Percentiles rank a stretch among this genome's conserved stretches.
Evolutionary conservation across 2,888 invertebrate species (phyloP).

Genomic region (Pseudanteris insignis): DNA sequence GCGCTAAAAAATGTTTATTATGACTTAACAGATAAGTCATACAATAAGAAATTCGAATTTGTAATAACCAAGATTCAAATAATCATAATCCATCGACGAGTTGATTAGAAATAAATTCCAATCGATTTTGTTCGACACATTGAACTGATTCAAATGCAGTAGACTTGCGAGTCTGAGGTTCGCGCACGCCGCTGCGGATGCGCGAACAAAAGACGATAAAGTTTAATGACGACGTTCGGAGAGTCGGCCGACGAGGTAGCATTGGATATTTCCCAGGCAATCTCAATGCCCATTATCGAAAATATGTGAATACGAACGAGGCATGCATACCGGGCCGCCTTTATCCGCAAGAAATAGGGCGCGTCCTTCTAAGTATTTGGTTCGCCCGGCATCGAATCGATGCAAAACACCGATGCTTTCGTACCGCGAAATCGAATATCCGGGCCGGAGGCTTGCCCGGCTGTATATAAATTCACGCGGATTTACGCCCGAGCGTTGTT

Average conservation of each 20-base stretch:
- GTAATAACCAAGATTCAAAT: no score
- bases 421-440: slow-evolving; percentile 43
- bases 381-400: slow-evolving; percentile 44
- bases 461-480: slow-evolving; percentile 37
- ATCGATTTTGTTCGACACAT: no score
- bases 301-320: slow-evolving; percentile 22
- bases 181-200: not conserved
- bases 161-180: not conserved
- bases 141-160: no score
- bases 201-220: slow-evolving; percentile 20
- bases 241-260: not conserved
- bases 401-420: slow-evolving; percentile 36
- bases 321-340: slow-evolving; percentile 15
- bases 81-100: no score
- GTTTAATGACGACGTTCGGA: slow-evolving; percentile 20
- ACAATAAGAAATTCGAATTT: no score
- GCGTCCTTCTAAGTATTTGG: slow-evolving; percentile 44
- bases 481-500: slow-evolving; percentile 41
- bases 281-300: slow-evolving; percentile 24
- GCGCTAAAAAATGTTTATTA: no score
- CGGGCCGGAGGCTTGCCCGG: slow-evolving; percentile 21
- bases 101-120: no score
- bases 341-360: slow-evolving; percentile 31
- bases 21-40: no score
- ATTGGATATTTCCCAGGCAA: slow-evolving; percentile 9